Evolutionary conservation across 2,113 vertebrate species (phyloP).

Genomic region (Microcebus ravelobensis): DNA sequence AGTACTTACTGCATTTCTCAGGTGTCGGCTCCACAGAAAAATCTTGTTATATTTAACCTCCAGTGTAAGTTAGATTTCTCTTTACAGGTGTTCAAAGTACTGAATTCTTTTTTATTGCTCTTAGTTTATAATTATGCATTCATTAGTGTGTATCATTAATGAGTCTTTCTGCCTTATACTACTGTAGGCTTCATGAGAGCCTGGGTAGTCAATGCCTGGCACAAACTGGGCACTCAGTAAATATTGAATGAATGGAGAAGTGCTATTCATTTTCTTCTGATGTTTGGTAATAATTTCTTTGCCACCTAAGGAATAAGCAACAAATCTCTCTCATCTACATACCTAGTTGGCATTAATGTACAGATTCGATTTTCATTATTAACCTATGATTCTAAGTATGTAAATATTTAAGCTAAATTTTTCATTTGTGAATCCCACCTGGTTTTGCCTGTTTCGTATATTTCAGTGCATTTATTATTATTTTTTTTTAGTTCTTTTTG

Average conservation of each 20-base stretch:
- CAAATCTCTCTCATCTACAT: background rate
- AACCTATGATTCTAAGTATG: background rate
- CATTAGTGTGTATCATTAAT: background rate
- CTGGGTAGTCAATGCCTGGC: background rate
- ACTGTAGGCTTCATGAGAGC: background rate
- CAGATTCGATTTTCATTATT: slow-evolving; percentile 33
- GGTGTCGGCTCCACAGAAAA: background rate
- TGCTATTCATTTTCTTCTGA: slow-evolving; percentile 26
- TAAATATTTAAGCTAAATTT: slow-evolving; percentile 22
- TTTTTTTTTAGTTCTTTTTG: background rate
- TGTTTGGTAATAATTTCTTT: slow-evolving; percentile 6
- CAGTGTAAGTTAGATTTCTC: background rate
- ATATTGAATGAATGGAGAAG: background rate
- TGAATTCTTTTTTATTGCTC: slow-evolving; percentile 48
- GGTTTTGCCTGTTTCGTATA: background rate
- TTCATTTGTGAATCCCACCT: slow-evolving; percentile 11
- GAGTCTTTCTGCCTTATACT: background rate
- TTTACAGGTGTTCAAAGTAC: background rate
- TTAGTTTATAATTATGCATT: slow-evolving; percentile 15
- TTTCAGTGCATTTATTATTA: background rate
- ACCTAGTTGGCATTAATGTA: background rate
- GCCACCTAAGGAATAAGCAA: background rate
- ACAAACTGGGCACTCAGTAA: background rate
- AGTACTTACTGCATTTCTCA: background rate
- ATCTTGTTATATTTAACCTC: background rate